phyloP scores from a whole-genome alignment of 2,113 vertebrate genomes.

The Heterochromis multidens region DNA sequence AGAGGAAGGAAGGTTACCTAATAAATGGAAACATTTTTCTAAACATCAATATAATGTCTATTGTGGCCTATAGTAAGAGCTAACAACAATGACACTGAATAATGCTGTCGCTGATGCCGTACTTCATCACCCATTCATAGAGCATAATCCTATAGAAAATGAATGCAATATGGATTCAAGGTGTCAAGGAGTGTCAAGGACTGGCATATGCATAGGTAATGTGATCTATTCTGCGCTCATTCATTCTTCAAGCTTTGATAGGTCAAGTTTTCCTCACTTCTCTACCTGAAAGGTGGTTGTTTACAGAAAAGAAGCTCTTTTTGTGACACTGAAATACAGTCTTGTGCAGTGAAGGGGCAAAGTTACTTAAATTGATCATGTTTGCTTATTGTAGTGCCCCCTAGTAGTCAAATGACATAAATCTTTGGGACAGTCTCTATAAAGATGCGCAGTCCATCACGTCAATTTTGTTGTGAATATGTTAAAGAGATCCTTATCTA shows the following conservation, averaged over 20 bases:
- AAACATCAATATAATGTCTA: not conserved
- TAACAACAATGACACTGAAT: conserved; percentile 33
- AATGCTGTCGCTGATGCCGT: not conserved
- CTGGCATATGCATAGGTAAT: not conserved
- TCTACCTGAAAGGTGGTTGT: not conserved
- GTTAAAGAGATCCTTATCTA: no score
- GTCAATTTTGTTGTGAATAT: no score
- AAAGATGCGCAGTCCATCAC: not conserved
- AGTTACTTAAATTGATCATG: not conserved
- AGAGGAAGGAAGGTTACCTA: not conserved
- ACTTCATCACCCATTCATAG: conserved; percentile 10
- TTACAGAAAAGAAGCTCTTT: not conserved
- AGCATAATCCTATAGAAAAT: not conserved
- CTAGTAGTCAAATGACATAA: not conserved
- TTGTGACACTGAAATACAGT: not conserved
- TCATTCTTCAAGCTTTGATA: not conserved
- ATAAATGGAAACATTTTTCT: conserved; percentile 1
- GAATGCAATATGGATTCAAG: not conserved
- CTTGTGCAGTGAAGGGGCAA: not conserved
- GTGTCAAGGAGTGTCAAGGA: not conserved
- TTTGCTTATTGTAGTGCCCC: not conserved
- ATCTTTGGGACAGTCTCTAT: no score
- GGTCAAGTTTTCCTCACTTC: not conserved
- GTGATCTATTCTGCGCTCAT: not conserved
- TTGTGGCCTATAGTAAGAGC: conserved; percentile 13